A percentile compares a stretch with the other conserved stretches of the same genome.
Evolutionary conservation across 2,113 vertebrate genomes (phyloP).

Genomic region (Grallaria varia): DNA sequence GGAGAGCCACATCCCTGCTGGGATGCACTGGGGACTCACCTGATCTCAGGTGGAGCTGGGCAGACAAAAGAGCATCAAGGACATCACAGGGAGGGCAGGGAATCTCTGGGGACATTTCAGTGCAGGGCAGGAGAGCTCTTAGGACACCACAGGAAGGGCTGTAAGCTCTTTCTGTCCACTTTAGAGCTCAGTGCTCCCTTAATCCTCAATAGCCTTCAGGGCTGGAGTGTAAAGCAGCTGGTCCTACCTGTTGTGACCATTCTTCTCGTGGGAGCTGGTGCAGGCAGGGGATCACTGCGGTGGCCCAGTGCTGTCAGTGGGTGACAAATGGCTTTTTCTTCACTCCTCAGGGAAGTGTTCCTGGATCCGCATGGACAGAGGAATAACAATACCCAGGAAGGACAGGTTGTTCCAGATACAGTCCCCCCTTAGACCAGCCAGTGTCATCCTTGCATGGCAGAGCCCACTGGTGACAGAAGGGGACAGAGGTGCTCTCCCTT

Average conservation of each 20-base stretch:
- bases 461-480: accelerated
- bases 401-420: background rate
- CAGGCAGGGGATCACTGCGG: accelerated
- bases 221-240: background rate
- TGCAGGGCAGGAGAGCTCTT: background rate
- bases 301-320: background rate
- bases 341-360: background rate
- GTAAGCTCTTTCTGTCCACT: background rate
- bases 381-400: background rate
- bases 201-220: background rate
- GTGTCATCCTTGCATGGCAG: background rate
- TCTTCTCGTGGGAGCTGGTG: background rate
- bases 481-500: background rate
- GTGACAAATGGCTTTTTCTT: background rate
- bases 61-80: background rate
- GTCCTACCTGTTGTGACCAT: accelerated
- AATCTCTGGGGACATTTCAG: background rate
- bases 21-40: background rate
- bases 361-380: background rate
- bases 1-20: background rate
- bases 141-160: background rate
- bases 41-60: background rate
- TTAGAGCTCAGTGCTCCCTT: background rate
- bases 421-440: accelerated
- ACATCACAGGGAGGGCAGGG: no score